These are phyloP conservation scores for Archivesica marissinica DNA, from an alignment of 1,140 invertebrate species.

Conservation along the genomic window DNA sequence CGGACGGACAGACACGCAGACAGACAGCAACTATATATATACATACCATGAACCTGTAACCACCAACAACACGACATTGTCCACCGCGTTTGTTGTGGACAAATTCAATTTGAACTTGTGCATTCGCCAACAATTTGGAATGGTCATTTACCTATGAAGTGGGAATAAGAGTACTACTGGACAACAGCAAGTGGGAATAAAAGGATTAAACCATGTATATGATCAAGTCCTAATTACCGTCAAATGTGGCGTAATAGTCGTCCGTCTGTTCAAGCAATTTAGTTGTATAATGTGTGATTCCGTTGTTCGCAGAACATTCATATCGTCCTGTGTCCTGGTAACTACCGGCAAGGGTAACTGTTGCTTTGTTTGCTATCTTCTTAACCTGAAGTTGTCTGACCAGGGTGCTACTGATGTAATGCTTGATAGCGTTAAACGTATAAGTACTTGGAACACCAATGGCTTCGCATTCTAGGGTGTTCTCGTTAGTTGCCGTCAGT, in stretches of 20 bases:
- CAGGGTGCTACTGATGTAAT: not conserved
- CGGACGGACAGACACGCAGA: too few relatives aligned
- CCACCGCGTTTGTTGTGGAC: too few relatives aligned
- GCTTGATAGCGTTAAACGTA: not conserved
- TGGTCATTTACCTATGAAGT: too few relatives aligned
- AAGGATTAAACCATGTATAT: too few relatives aligned
- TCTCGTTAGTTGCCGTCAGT: not conserved
- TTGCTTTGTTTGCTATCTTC: not conserved
- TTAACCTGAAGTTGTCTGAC: not conserved
- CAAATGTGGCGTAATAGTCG: not conserved
- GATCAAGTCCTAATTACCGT: not conserved
- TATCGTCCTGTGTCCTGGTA: slow-evolving; percentile 8
- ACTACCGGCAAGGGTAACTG: not conserved
- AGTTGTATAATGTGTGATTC: not conserved
- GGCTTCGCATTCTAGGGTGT: not conserved
- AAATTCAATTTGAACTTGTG: too few relatives aligned
- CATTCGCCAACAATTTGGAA: too few relatives aligned
- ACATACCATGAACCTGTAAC: too few relatives aligned
- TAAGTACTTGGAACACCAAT: not conserved
- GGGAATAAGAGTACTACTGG: too few relatives aligned
- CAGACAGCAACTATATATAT: too few relatives aligned
- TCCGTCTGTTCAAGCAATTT: not conserved
- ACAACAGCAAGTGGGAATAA: too few relatives aligned
- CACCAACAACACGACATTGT: too few relatives aligned
- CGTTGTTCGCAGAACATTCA: not conserved